Conservation (phyloP, 2,113 vertebrate species). For the Calidris pygmaea region DNA sequence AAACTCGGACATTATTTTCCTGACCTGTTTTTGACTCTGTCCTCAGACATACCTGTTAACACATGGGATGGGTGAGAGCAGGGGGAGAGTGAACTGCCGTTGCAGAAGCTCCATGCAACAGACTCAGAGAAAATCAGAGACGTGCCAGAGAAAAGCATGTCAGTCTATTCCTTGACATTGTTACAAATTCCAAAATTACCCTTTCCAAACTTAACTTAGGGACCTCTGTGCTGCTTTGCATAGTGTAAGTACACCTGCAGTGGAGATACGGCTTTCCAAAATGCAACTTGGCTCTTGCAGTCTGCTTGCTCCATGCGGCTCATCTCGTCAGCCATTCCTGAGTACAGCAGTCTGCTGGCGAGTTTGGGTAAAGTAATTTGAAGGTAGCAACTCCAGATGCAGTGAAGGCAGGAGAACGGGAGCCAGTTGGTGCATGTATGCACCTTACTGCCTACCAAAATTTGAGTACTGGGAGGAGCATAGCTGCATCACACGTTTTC, state of each 20-base stretch:
- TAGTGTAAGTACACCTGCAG: neutral
- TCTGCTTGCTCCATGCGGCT: neutral
- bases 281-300: neutral
- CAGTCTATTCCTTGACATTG: neutral
- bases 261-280: neutral
- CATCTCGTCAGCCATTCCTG: neutral
- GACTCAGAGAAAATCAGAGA: neutral
- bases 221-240: neutral
- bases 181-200: neutral
- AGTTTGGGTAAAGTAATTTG: neutral
- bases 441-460: neutral
- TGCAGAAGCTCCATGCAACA: fast-evolving
- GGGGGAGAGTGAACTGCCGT: neutral
- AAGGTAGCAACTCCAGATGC: neutral
- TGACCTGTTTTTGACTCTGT: neutral
- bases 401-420: neutral
- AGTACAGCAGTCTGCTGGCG: fast-evolving
- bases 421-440: neutral
- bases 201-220: neutral
- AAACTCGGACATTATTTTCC: neutral
- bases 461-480: neutral
- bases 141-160: fast-evolving
- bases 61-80: neutral
- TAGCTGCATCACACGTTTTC: neutral
- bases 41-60: neutral